Conservation (phyloP, 1,140 invertebrate species). For the Coelopa frigida region DNA sequence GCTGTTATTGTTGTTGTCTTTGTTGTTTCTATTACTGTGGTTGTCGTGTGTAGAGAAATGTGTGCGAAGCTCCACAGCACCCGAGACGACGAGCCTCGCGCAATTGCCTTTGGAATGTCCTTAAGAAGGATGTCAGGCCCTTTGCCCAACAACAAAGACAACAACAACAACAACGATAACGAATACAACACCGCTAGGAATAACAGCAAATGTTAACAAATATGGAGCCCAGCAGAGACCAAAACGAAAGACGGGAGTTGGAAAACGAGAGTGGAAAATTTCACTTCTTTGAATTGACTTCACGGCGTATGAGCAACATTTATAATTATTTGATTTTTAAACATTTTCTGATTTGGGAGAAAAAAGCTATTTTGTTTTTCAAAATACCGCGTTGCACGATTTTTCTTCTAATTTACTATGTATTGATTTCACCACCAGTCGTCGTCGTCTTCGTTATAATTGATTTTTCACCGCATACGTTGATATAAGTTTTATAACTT, state of each 20-base stretch:
- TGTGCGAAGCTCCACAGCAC: slow-evolving; percentile 4
- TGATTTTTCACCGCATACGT: no score
- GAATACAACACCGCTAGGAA: slow-evolving; percentile 8
- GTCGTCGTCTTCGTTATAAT: no score
- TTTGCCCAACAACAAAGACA: slow-evolving; percentile 3
- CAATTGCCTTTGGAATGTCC: slow-evolving; percentile 45
- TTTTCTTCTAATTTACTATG: no score
- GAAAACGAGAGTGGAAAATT: neutral
- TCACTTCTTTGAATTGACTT: no score
- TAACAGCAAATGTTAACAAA: slow-evolving; percentile 3
- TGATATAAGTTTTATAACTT: no score
- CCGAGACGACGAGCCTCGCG: slow-evolving; percentile 6
- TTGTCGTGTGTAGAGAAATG: slow-evolving; percentile 3
- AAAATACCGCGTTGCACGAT: no score
- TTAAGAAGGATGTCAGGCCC: slow-evolving; percentile 36
- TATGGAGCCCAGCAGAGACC: neutral
- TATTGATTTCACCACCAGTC: no score
- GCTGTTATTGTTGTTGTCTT: slow-evolving; percentile 2
- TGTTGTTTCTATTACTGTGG: slow-evolving; percentile 3
- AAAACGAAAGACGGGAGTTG: neutral
- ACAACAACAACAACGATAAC: slow-evolving; percentile 12
- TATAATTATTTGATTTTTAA: no score
- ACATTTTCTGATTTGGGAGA: no score
- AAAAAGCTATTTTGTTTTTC: no score
- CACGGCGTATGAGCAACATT: no score